Conservation (phyloP, 2,888 invertebrate genomes). For the Brachycybe producta region DNA sequence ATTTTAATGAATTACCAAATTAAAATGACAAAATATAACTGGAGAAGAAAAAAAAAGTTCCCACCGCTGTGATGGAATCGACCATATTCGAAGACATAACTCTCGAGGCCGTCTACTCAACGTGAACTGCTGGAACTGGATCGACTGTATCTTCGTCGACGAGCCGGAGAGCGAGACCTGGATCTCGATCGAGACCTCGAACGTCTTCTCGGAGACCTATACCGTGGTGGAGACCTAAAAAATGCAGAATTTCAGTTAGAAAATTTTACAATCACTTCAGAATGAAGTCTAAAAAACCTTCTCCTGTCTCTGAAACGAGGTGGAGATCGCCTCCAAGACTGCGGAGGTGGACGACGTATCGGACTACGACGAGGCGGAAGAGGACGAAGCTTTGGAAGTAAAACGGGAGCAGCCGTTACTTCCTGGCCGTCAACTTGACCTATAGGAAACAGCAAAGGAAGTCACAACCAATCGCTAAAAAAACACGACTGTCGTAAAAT, state of each 20-base stretch:
- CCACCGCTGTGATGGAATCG: no score
- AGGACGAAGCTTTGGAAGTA: constrained; percentile 41
- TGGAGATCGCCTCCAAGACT: constrained; percentile 17
- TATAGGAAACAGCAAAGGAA: background rate
- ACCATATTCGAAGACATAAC: background rate
- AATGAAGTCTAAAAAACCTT: background rate
- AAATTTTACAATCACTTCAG: background rate
- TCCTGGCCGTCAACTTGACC: constrained; percentile 91
- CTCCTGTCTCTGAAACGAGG: constrained; percentile 18
- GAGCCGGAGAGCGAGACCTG: constrained; percentile 25
- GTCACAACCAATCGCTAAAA: background rate
- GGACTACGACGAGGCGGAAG: constrained; percentile 30
- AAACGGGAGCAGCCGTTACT: constrained; percentile 86
- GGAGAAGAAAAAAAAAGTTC: no score
- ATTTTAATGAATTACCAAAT: no score
- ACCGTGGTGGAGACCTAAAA: constrained; percentile 23
- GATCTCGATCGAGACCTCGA: constrained; percentile 29
- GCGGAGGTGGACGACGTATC: constrained; percentile 27
- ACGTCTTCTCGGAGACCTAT: constrained; percentile 22
- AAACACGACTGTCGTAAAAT: constrained; percentile 3
- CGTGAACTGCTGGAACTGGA: constrained; percentile 30
- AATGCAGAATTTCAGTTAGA: background rate
- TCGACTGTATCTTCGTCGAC: constrained; percentile 31
- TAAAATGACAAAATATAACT: no score
- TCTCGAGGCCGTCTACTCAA: background rate